Evolutionary conservation across 2,888 invertebrate species (phyloP).

Genomic region (Ditula angustiorana): DNA sequence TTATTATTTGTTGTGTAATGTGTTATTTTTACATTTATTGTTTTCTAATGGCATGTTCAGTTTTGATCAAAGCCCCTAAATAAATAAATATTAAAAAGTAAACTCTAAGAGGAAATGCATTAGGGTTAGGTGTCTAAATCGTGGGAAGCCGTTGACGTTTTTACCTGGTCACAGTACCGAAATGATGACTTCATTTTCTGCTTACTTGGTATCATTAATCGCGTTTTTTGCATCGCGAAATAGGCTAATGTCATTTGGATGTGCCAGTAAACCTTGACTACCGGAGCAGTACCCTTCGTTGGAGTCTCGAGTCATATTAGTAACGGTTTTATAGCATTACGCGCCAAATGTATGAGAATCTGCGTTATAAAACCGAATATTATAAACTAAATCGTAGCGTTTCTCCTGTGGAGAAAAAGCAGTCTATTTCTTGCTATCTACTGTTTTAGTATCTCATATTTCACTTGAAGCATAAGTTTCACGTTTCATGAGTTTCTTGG

Average conservation of each 20-base stretch:
- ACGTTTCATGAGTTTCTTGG: no score
- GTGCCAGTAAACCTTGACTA: constrained; percentile 8
- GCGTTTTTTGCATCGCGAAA: constrained; percentile 20
- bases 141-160: constrained; percentile 24
- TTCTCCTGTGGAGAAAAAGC: no score
- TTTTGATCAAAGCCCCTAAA: no score
- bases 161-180: constrained; percentile 20
- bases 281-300: constrained; percentile 5
- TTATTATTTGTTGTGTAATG: no score
- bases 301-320: not conserved
- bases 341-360: not conserved
- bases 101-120: constrained; percentile 16
- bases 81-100: no score
- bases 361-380: not conserved
- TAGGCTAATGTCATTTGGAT: constrained; percentile 36
- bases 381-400: no score
- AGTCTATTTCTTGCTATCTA: no score
- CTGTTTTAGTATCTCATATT: no score
- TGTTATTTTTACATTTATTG: no score
- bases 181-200: constrained; percentile 35
- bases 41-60: no score
- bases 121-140: constrained; percentile 1
- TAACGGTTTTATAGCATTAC: not conserved
- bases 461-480: no score
- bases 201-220: constrained; percentile 16